Percentiles rank a stretch among this genome's conserved stretches.
Evolutionary conservation across 2,888 invertebrate genomes (phyloP).

Genomic region (Andrena marginata): DNA sequence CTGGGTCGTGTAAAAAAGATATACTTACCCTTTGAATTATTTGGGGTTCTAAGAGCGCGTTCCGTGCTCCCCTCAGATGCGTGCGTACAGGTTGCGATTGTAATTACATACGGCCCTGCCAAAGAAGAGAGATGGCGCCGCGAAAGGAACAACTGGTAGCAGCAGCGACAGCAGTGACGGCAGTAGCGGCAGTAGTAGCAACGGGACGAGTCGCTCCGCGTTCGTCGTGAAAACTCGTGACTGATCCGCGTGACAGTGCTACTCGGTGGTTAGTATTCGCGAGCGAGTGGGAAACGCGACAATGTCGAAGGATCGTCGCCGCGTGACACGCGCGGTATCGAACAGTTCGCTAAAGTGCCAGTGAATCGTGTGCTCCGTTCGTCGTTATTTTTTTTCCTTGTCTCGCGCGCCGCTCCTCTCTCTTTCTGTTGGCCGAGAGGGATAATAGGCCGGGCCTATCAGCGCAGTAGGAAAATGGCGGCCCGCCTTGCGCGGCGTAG

Average conservation of each 20-base stretch:
- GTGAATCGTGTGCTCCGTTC: slow-evolving; percentile 44
- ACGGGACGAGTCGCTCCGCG: slow-evolving; percentile 51
- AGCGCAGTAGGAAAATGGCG: slow-evolving; percentile 71
- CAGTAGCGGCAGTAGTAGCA: slow-evolving; percentile 59
- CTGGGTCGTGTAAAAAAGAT: too few species aligned
- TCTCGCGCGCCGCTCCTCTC: slow-evolving; percentile 41
- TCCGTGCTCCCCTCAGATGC: neutral
- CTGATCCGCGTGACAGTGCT: slow-evolving; percentile 63
- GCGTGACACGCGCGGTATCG: slow-evolving; percentile 24
- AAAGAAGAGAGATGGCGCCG: slow-evolving; percentile 55
- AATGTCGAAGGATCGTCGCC: slow-evolving; percentile 23
- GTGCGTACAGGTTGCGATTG: neutral
- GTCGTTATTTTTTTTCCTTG: slow-evolving; percentile 34
- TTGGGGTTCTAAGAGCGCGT: neutral
- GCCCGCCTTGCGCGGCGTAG: slow-evolving; percentile 65
- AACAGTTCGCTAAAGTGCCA: slow-evolving; percentile 29
- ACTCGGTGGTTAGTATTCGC: neutral
- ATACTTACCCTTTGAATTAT: too few species aligned
- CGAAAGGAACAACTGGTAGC: slow-evolving; percentile 47
- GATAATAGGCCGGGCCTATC: slow-evolving; percentile 71
- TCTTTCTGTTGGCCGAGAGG: slow-evolving; percentile 50
- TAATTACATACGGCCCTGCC: slow-evolving; percentile 47
- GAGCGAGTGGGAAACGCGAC: slow-evolving; percentile 12
- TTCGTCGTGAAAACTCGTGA: slow-evolving; percentile 47
- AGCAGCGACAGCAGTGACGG: slow-evolving; percentile 43